Conservation (phyloP, 2,113 vertebrate species). For the Hemibates koningsi region DNA sequence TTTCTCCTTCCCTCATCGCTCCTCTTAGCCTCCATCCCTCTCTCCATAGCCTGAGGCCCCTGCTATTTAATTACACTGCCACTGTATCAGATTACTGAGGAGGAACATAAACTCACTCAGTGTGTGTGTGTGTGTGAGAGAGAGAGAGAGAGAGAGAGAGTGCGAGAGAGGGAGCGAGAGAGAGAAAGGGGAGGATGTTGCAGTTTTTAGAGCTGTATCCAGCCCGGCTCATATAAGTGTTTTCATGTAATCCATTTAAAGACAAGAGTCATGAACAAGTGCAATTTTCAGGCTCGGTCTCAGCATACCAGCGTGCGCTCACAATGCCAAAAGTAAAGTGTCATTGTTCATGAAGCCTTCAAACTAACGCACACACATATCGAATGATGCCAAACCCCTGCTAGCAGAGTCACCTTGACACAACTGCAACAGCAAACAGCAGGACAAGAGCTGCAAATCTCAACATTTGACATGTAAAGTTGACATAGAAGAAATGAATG, state of each 20-base stretch:
- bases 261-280: conserved; percentile 19
- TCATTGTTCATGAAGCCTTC: neutral
- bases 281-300: neutral
- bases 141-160: neutral
- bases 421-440: neutral
- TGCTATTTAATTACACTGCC: conserved; percentile 61
- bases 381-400: neutral
- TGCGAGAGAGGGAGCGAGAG: neutral
- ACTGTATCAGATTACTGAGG: conserved; percentile 60
- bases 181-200: neutral
- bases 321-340: neutral
- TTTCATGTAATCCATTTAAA: conserved; percentile 39
- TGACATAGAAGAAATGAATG: neutral
- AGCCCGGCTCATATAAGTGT: neutral
- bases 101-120: conserved; percentile 37
- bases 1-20: conserved; percentile 10
- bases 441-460: neutral
- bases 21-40: conserved; percentile 25
- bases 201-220: conserved; percentile 8
- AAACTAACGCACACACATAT: neutral
- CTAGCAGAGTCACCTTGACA: neutral
- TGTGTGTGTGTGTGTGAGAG: neutral
- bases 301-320: neutral
- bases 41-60: conserved; percentile 27
- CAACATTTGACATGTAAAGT: neutral